Conservation (phyloP, 2,888 invertebrate genomes). For the Pyrrhosoma nymphula region DNA sequence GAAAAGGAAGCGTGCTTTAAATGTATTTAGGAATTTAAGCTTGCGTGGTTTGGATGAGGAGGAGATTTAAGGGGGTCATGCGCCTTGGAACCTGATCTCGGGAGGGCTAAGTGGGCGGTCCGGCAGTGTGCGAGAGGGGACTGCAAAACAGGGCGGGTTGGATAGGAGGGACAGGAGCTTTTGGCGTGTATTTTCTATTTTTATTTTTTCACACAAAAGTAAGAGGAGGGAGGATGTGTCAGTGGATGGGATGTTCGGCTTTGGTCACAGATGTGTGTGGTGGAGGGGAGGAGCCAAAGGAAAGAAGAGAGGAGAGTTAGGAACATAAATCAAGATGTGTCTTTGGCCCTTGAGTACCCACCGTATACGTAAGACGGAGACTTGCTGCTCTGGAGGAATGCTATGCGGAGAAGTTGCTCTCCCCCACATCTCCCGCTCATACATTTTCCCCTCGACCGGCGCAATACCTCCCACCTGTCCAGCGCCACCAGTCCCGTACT, state of each 20-base stretch:
- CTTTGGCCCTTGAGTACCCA: neutral
- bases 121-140: neutral
- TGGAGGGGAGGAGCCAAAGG: neutral
- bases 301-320: neutral
- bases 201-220: neutral
- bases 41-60: neutral
- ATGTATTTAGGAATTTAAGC: slow-evolving; percentile 2
- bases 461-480: neutral
- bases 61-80: slow-evolving; percentile 20
- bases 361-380: slow-evolving; percentile 33
- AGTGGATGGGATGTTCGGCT: neutral
- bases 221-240: neutral
- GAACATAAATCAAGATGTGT: slow-evolving; percentile 48
- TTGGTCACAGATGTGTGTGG: neutral
- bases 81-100: neutral
- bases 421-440: neutral
- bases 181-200: neutral
- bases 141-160: slow-evolving; percentile 39
- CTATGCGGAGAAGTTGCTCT: neutral
- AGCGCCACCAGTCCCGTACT: neutral
- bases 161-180: neutral
- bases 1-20: neutral
- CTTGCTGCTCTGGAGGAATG: slow-evolving; percentile 16
- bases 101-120: slow-evolving; percentile 56
- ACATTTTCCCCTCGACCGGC: neutral